These are phyloP conservation scores for Augochlora pura DNA, from an alignment of 1,140 invertebrate species.

Conservation along the genomic window DNA sequence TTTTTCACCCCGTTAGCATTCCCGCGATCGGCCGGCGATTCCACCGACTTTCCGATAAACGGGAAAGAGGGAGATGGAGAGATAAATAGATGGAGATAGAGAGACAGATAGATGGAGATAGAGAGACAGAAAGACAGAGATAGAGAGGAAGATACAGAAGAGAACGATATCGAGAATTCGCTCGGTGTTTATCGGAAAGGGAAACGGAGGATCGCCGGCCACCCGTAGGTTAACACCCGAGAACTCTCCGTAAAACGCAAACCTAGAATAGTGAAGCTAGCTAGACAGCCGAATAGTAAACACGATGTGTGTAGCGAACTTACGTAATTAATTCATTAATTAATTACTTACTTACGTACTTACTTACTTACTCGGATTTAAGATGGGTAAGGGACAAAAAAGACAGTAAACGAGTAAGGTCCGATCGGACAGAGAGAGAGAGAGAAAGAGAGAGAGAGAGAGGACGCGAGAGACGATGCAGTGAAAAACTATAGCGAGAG, in stretches of 20 bases:
- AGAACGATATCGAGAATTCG: too few relatives aligned
- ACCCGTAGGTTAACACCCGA: constrained; percentile 19
- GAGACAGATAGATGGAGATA: too few relatives aligned
- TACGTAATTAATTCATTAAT: constrained; percentile 33
- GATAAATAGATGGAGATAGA: neutral
- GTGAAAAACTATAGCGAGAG: constrained; percentile 8
- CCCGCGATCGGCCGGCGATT: constrained; percentile 42
- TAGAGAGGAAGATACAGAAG: too few relatives aligned
- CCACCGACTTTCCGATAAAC: constrained; percentile 29
- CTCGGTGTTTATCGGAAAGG: constrained; percentile 45
- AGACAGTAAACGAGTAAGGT: constrained; percentile 53
- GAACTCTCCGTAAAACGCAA: constrained; percentile 39
- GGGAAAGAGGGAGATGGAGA: neutral
- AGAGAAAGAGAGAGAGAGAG: neutral
- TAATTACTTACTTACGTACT: constrained; percentile 49
- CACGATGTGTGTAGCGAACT: constrained; percentile 53
- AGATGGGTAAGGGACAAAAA: constrained; percentile 48
- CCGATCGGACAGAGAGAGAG: constrained; percentile 24
- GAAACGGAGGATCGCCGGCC: constrained; percentile 43
- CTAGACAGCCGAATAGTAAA: constrained; percentile 60
- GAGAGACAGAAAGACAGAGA: too few relatives aligned
- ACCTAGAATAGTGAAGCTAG: constrained; percentile 54
- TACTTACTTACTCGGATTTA: constrained; percentile 49
- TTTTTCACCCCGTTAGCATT: constrained; percentile 35
- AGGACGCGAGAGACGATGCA: constrained; percentile 40